Evolutionary conservation across 2,113 vertebrate species (phyloP).

Genomic region (Hemicordylus capensis): DNA sequence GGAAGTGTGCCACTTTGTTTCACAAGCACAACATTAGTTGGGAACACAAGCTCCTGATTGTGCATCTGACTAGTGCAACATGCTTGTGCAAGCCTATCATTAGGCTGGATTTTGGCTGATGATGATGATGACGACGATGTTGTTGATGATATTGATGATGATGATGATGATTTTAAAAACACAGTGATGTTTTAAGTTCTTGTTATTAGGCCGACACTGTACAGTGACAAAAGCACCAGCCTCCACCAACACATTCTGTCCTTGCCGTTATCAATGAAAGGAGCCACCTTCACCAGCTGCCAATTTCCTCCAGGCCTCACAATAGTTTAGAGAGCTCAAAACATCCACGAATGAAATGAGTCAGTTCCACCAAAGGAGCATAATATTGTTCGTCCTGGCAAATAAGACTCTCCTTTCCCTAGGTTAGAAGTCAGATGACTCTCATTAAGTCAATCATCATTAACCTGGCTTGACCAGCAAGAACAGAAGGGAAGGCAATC

Average conservation of each 20-base stretch:
- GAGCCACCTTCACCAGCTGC: neutral
- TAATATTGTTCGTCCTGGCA: constrained; percentile 48
- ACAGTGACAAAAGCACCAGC: neutral
- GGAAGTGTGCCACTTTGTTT: too few relatives aligned
- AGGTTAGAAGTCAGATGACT: constrained; percentile 41
- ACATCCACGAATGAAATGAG: constrained; percentile 42
- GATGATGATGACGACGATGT: too few relatives aligned
- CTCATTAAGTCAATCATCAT: constrained; percentile 59
- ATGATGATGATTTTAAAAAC: too few relatives aligned
- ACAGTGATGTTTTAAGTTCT: neutral
- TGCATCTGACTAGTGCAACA: too few relatives aligned
- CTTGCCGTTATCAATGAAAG: constrained; percentile 3
- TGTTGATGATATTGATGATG: too few relatives aligned
- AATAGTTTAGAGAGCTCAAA: constrained; percentile 41
- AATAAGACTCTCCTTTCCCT: constrained; percentile 47
- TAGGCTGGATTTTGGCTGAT: too few relatives aligned
- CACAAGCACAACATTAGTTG: too few relatives aligned
- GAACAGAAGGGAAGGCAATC: constrained; percentile 52
- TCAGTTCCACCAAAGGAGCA: constrained; percentile 39
- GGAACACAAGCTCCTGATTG: too few relatives aligned
- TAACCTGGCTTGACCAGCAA: constrained; percentile 51
- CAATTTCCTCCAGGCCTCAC: constrained; percentile 26
- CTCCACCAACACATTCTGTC: neutral
- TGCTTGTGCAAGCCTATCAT: too few relatives aligned
- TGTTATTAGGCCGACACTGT: neutral